Evolutionary conservation across 2,888 invertebrate species (phyloP).

Genomic region (Cheilosia vulpina): DNA sequence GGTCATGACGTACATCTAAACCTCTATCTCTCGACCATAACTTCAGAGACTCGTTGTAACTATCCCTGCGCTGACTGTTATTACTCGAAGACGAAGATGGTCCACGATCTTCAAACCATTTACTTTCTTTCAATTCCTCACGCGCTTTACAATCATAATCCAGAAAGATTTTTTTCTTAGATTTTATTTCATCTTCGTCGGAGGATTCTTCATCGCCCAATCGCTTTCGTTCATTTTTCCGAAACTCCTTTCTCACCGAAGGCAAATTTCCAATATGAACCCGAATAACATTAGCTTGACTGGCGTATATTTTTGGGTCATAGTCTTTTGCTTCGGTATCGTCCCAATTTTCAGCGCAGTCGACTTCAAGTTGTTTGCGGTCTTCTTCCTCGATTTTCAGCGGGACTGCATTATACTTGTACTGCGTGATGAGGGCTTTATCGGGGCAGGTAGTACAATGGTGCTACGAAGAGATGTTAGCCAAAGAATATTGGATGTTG

Average conservation of each 20-base stretch:
- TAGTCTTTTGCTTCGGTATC: conserved; percentile 78
- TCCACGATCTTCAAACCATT: conserved; percentile 40
- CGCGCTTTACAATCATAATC: conserved; percentile 28
- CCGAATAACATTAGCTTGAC: conserved; percentile 78
- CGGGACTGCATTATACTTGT: conserved; percentile 64
- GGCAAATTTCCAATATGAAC: conserved; percentile 78
- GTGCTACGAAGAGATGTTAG: conserved; percentile 61
- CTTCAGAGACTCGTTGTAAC: conserved; percentile 12
- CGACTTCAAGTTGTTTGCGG: conserved; percentile 76
- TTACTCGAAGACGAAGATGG: conserved; percentile 8
- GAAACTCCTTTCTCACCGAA: conserved; percentile 79
- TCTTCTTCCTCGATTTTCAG: conserved; percentile 73
- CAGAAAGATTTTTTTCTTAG: conserved; percentile 21
- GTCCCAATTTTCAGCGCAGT: conserved; percentile 77
- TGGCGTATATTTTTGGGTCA: conserved; percentile 78
- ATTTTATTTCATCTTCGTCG: conserved; percentile 48
- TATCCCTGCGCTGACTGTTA: not conserved
- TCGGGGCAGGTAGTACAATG: conserved; percentile 77
- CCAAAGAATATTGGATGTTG: not conserved
- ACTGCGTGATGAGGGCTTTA: conserved; percentile 76
- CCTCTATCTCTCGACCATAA: conserved; percentile 17
- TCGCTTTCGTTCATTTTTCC: conserved; percentile 79
- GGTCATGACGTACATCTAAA: not conserved
- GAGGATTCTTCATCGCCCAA: conserved; percentile 69
- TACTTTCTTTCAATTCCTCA: conserved; percentile 27